Evolutionary conservation across 2,797 vertebrate species (phyloP), one percentile per base, ranked within the genome.

Genomic region (Ctenopoma kingsleyae): DNA sequence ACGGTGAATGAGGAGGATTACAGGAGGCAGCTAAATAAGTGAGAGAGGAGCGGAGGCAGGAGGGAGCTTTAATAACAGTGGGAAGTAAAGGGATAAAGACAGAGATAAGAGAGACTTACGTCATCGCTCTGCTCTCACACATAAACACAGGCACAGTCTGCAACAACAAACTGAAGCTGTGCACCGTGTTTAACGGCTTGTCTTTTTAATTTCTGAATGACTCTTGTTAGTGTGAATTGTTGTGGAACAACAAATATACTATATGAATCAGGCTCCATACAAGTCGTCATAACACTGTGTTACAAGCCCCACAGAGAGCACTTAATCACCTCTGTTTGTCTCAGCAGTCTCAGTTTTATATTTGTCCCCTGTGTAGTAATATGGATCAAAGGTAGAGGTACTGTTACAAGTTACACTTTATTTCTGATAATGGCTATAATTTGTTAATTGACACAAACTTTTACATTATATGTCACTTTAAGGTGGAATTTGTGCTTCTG

Each of bases 151-250:
- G 53, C 44, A 10, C 38, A 65, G 12, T 67, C 55, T 67, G 36
- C 40, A 48, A 51, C 67, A 78, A 47, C 71, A 67, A 53, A 75
- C 25, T 0, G 5, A 71, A 51, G 55, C 36, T 1, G 41, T 6
- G 17, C 9, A 5, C n/a, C 2, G 47, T 43, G 51, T 64, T 32
- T 20, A n/a, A 16, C 47, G 55, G 46, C 68, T 73, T 80, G 68
- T 77, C 20, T 8, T 10, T 74, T 47, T 44, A 20, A 44, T 75
- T 82, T 70, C 56, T 80, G 76, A 84, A 83, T 78, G 78, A 78
- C 66, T 63, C 58, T 59, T 74, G 59, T 51, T 69, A 11, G 48
- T 65, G 62, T 38, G 71, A 61, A 67, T 43, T 35, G 63, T 71
- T 67, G 73, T 56, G 69, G 59, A 65, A 66, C 56, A 46, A 74